A percentile compares a stretch with the other conserved stretches of the same genome.
Conservation (phyloP, 2,797 vertebrate species). For the Rhabdomys pumilio region DNA sequence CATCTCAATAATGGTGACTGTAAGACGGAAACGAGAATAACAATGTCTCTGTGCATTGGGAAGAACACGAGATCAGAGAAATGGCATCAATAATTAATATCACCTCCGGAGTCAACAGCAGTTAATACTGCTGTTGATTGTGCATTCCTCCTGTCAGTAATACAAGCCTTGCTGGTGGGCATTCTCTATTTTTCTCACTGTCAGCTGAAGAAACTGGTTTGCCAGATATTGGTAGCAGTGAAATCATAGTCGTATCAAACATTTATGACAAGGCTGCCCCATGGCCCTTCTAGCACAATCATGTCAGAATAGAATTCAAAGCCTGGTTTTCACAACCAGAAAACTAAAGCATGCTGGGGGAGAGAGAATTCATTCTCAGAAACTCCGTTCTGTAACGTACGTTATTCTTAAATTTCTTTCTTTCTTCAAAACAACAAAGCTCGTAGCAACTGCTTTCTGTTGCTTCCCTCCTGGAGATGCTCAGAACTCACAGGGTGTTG, state of each 20-base stretch:
- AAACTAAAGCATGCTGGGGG: background rate
- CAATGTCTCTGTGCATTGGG: background rate
- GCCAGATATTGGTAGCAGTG: background rate
- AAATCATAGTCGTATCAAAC: background rate
- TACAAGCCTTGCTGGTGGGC: background rate
- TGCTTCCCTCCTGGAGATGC: too few species aligned
- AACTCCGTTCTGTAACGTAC: constrained; percentile 18
- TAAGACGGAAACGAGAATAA: background rate
- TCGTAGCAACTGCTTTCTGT: background rate
- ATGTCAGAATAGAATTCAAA: constrained; percentile 5
- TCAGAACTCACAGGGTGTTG: rapidly evolving
- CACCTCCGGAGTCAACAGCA: background rate
- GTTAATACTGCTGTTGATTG: background rate
- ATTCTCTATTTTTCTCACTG: background rate
- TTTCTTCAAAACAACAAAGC: background rate
- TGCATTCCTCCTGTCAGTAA: background rate
- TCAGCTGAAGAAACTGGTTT: background rate
- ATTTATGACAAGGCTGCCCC: background rate
- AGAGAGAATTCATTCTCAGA: background rate
- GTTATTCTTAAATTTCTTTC: background rate
- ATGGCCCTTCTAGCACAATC: background rate
- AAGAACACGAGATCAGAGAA: background rate
- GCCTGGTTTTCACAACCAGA: background rate
- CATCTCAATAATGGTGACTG: background rate
- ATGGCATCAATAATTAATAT: background rate